Percentiles rank a stretch among this genome's conserved stretches.
Evolutionary conservation across 2,113 vertebrate genomes (phyloP).

Genomic region (Takifugu bimaculatus): DNA sequence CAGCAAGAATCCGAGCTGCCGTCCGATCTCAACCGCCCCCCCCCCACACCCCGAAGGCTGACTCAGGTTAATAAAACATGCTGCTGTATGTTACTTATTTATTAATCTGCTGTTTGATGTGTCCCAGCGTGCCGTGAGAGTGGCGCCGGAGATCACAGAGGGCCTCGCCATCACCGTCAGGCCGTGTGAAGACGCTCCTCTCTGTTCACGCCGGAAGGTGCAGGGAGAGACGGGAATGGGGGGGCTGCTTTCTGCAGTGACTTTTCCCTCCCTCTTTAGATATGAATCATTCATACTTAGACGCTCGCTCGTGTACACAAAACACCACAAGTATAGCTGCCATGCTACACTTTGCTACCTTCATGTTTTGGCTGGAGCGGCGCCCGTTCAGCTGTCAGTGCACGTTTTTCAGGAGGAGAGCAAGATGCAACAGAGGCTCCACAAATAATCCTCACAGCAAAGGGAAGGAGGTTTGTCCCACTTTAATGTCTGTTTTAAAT

Average conservation of each 20-base stretch:
- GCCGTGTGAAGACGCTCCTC: constrained; percentile 50
- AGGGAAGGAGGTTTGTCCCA: too few relatives aligned
- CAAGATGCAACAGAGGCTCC: background rate
- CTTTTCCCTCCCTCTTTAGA: constrained; percentile 56
- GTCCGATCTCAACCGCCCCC: constrained; percentile 47
- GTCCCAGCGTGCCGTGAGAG: constrained; percentile 47
- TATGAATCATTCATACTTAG: constrained; percentile 72
- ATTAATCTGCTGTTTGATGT: constrained; percentile 68
- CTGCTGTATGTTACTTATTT: constrained; percentile 73
- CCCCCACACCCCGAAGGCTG: constrained; percentile 34
- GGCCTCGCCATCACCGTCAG: constrained; percentile 51
- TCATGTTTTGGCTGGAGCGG: constrained; percentile 61
- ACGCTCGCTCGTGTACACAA: constrained; percentile 70
- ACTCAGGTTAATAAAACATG: constrained; percentile 72
- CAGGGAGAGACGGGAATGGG: constrained; percentile 17
- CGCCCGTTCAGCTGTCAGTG: constrained; percentile 35
- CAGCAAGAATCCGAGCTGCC: constrained; percentile 36
- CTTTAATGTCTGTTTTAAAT: too few relatives aligned
- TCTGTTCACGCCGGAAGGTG: constrained; percentile 41
- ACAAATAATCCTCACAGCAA: too few relatives aligned
- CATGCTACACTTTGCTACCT: constrained; percentile 64
- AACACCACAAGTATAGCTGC: constrained; percentile 51
- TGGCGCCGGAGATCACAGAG: constrained; percentile 50
- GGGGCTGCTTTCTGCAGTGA: constrained; percentile 47
- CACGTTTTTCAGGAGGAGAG: constrained; percentile 19